A percentile compares a stretch with the other conserved stretches of the same genome.
phyloP scores from a whole-genome alignment of 2,888 invertebrate species.

The Stenodema calcarata region DNA sequence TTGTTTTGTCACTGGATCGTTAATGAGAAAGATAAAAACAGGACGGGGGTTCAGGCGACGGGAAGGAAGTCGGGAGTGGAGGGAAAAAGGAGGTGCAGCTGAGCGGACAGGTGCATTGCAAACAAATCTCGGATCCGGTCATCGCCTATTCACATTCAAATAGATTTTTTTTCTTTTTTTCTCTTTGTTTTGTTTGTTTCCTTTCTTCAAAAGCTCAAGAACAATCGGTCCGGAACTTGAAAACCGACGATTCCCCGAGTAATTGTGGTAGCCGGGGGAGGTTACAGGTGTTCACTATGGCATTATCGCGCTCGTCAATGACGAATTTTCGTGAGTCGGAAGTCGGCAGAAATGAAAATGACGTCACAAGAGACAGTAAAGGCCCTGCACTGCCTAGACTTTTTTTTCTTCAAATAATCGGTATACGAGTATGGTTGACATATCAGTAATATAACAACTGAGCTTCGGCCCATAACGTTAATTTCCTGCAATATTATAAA shows the following conservation, averaged over 20 bases:
- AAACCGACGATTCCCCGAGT: neutral
- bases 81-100: slow-evolving; percentile 3
- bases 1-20: slow-evolving; percentile 4
- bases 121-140: slow-evolving; percentile 30
- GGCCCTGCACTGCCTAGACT: too few relatives aligned
- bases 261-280: neutral
- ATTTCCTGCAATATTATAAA: too few relatives aligned
- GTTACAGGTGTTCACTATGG: neutral
- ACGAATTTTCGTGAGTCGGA: too few relatives aligned
- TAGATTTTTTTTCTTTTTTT: too few relatives aligned
- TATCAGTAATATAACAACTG: too few relatives aligned
- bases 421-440: too few relatives aligned
- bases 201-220: neutral
- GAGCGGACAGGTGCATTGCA: slow-evolving; percentile 27
- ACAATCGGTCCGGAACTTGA: neutral
- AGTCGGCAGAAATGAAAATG: too few relatives aligned
- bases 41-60: neutral
- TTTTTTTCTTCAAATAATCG: too few relatives aligned
- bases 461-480: too few relatives aligned
- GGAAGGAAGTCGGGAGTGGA: neutral
- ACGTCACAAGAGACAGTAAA: too few relatives aligned
- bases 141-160: slow-evolving; percentile 18
- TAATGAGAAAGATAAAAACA: slow-evolving; percentile 1
- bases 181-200: too few relatives aligned
- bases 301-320: too few relatives aligned